phyloP scores from a whole-genome alignment of 2,888 invertebrate genomes.

The Isoperla grammatica region DNA sequence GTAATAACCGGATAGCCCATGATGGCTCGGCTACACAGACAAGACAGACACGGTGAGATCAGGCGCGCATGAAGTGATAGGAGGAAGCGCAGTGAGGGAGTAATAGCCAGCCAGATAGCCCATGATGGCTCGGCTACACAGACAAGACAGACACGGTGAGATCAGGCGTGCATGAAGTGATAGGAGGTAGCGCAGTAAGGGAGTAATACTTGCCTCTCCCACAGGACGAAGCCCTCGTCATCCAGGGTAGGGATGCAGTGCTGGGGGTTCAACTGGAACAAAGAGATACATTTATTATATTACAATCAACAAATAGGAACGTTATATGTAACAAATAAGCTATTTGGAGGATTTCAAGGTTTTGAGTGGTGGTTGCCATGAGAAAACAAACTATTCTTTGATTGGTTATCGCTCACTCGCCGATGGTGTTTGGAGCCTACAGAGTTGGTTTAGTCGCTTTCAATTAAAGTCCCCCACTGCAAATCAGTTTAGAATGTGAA shows the following conservation, averaged over 20 bases:
- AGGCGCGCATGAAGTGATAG: background rate
- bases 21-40: constrained; percentile 61
- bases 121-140: constrained; percentile 65
- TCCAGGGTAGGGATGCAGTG: constrained; percentile 79
- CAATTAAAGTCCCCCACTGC: too few species aligned
- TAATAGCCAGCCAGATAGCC: constrained; percentile 75
- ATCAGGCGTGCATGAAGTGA: background rate
- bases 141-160: constrained; percentile 24
- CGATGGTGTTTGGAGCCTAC: too few species aligned
- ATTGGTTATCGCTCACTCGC: too few species aligned
- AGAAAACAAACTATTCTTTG: too few species aligned
- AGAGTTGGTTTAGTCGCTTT: too few species aligned
- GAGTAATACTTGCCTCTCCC: constrained; percentile 57
- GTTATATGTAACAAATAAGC: too few species aligned
- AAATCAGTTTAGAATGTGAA: too few species aligned
- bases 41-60: constrained; percentile 14
- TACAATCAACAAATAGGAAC: too few species aligned
- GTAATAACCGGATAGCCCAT: constrained; percentile 60
- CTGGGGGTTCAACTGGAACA: constrained; percentile 69
- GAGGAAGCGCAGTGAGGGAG: constrained; percentile 21
- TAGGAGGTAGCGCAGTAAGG: constrained; percentile 14
- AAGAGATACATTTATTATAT: constrained; percentile 26
- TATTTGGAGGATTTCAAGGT: too few species aligned
- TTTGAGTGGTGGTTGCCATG: too few species aligned
- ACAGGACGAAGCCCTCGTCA: constrained; percentile 73